Evolutionary conservation across 2,888 invertebrate species (phyloP).

Genomic region (Imbricaverruca yamaguchii): DNA sequence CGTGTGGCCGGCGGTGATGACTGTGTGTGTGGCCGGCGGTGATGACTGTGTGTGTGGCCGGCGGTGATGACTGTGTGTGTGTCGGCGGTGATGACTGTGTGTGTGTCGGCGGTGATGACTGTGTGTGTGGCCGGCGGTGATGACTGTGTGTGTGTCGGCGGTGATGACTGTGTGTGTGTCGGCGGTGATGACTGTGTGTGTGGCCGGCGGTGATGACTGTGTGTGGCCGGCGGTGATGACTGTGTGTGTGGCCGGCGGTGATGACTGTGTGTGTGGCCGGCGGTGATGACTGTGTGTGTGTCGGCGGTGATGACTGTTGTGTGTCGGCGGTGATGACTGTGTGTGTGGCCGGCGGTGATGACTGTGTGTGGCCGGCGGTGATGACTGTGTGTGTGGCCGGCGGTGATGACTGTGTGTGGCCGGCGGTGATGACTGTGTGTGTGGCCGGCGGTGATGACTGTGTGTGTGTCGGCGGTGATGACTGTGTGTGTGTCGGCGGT

Average conservation of each 20-base stretch:
- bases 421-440: too few species aligned
- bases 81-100: not conserved
- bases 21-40: not conserved
- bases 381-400: not conserved
- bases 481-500: not conserved
- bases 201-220: not conserved
- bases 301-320: not conserved
- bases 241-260: not conserved
- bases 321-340: not conserved
- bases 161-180: not conserved
- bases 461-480: too few species aligned
- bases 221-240: too few species aligned
- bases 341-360: not conserved
- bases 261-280: not conserved
- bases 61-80: not conserved
- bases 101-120: too few species aligned
- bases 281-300: not conserved
- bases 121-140: too few species aligned
- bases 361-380: not conserved
- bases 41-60: not conserved
- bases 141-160: not conserved
- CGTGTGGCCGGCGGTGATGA: not conserved
- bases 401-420: not conserved
- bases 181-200: not conserved
- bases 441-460: not conserved